Conservation (phyloP, 2,113 vertebrate genomes). For the Recurvirostra avosetta region DNA sequence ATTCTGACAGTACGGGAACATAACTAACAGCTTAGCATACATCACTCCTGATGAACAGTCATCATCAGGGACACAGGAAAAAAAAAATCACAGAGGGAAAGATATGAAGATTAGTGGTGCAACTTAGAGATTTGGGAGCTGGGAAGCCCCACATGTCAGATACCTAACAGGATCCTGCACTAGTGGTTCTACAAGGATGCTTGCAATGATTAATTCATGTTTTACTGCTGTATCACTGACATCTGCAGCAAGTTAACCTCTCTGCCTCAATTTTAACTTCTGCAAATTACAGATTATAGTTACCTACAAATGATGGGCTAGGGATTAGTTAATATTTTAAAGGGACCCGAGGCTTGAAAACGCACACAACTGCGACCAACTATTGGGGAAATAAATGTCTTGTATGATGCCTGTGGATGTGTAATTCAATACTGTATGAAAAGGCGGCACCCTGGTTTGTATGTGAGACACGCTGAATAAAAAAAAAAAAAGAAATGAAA, state of each 20-base stretch:
- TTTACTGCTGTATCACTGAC: background rate
- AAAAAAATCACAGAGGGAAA: background rate
- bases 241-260: background rate
- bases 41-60: background rate
- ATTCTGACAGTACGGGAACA: background rate
- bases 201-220: background rate
- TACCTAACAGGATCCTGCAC: background rate
- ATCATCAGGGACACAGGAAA: background rate
- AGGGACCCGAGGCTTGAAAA: background rate
- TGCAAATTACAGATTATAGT: background rate
- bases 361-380: background rate
- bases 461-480: background rate
- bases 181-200: background rate
- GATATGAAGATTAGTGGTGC: background rate
- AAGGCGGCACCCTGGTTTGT: background rate
- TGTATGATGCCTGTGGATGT: background rate
- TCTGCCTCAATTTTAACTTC: background rate
- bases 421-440: background rate
- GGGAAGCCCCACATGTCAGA: background rate
- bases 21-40: background rate
- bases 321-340: background rate
- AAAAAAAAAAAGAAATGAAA: background rate
- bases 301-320: background rate
- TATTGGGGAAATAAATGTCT: accelerated
- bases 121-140: background rate